Evolutionary conservation across 2,113 vertebrate species (phyloP).

Genomic region (Cryptotis parvus): DNA sequence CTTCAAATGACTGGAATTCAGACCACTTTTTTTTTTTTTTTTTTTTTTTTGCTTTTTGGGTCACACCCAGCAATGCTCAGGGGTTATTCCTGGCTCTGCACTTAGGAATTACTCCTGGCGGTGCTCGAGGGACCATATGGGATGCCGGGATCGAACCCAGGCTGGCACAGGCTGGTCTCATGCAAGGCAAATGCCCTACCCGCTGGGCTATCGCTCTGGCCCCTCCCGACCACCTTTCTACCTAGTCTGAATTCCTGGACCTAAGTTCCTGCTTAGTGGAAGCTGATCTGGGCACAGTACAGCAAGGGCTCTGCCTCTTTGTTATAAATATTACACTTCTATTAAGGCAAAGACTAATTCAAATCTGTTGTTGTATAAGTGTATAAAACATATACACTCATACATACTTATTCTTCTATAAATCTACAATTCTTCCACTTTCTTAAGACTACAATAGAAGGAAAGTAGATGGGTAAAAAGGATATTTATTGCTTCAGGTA

Average conservation of each 20-base stretch:
- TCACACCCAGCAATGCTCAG: too few relatives aligned
- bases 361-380: background rate
- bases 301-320: background rate
- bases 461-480: background rate
- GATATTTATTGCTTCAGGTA: background rate
- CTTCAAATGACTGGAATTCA: background rate
- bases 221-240: background rate
- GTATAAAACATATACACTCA: background rate
- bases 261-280: background rate
- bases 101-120: too few relatives aligned
- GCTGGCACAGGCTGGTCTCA: too few relatives aligned
- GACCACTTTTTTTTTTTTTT: too few relatives aligned
- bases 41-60: too few relatives aligned
- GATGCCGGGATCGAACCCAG: too few relatives aligned
- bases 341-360: background rate
- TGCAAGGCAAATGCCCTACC: too few relatives aligned
- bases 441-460: background rate
- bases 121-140: too few relatives aligned
- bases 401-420: background rate
- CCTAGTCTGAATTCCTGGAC: background rate
- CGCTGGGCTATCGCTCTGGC: too few relatives aligned
- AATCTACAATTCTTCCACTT: background rate
- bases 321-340: background rate
- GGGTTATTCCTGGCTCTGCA: too few relatives aligned
- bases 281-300: background rate